Evolutionary conservation across 2,888 invertebrate species (phyloP).

Genomic region (Baronia brevicornis): DNA sequence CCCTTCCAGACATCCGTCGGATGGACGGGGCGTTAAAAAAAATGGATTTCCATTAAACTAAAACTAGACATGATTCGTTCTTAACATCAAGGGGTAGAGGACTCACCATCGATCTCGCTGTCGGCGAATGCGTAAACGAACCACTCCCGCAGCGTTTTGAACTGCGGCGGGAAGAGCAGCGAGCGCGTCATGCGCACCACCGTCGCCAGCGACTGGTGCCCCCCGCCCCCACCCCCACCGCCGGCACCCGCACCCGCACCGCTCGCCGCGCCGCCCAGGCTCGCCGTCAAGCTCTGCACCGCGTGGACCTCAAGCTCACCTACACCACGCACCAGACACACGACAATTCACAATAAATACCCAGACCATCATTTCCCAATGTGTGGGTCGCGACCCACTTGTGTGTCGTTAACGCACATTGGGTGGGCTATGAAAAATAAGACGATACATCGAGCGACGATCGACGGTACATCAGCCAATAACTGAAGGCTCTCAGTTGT

Average conservation of each 20-base stretch:
- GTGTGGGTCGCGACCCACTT: too few species aligned
- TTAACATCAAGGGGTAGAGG: too few species aligned
- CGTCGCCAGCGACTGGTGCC: constrained; percentile 94
- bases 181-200: constrained; percentile 94
- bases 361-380: too few species aligned
- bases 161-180: constrained; percentile 95
- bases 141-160: constrained; percentile 96
- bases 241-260: constrained; percentile 70
- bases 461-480: too few species aligned
- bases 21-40: too few species aligned
- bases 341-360: too few species aligned
- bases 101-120: constrained; percentile 92
- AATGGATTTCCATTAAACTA: too few species aligned
- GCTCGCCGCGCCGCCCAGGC: constrained; percentile 81
- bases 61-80: too few species aligned
- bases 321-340: constrained; percentile 28
- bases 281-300: constrained; percentile 92
- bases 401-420: neutral
- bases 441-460: too few species aligned
- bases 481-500: too few species aligned
- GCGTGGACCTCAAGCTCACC: constrained; percentile 83
- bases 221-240: constrained; percentile 76
- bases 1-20: neutral
- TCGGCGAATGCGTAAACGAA: constrained; percentile 97
- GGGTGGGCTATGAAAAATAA: neutral